Conservation (phyloP, 2,113 vertebrate species). For the Mobula hypostoma region DNA sequence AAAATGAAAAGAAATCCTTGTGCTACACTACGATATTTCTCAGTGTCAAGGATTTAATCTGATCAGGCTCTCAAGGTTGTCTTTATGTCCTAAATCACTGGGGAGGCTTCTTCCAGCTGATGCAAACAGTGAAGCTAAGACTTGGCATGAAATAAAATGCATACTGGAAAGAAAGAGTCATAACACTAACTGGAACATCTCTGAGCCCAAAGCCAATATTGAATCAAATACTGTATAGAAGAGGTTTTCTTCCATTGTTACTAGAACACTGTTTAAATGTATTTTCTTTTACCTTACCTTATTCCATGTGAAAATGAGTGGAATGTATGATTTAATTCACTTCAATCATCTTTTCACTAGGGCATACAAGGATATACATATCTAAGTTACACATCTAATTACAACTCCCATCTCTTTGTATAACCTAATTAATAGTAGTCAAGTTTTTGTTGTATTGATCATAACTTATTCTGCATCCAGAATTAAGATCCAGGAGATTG, state of each 20-base stretch:
- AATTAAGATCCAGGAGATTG: too few relatives aligned
- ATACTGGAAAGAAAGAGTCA: conserved; percentile 11
- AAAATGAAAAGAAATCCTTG: neutral
- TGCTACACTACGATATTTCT: neutral
- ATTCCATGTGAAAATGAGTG: neutral
- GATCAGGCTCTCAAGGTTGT: neutral
- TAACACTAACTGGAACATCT: neutral
- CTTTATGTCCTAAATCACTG: neutral
- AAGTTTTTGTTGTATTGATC: neutral
- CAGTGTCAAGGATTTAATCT: neutral
- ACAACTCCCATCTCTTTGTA: neutral
- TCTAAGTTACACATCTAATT: neutral
- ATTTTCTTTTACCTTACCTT: conserved; percentile 9
- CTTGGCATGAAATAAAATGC: neutral
- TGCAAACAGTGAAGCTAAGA: neutral
- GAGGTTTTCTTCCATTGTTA: conserved; percentile 14
- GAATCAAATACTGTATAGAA: conserved; percentile 15
- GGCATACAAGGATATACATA: neutral
- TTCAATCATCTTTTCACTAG: neutral
- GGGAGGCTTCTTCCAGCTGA: conserved; percentile 18
- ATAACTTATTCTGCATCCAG: neutral
- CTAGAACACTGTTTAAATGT: neutral
- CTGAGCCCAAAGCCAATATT: neutral
- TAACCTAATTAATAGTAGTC: neutral
- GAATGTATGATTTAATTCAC: neutral